Conservation (phyloP, 2,888 invertebrate genomes). For the Lasioglossum oenotherae region DNA sequence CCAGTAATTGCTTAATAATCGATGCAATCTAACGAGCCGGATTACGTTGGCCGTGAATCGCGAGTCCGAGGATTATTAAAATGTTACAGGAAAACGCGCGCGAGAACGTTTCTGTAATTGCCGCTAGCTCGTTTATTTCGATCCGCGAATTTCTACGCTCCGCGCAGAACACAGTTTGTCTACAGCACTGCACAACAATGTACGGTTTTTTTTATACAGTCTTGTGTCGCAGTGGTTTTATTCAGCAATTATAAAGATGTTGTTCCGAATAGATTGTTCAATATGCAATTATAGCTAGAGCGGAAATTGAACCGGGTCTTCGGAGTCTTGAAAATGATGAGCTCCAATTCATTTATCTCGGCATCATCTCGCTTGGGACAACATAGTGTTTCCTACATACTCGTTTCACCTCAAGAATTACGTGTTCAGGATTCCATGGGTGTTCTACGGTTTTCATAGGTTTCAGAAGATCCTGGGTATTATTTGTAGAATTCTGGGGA, state of each 20-base stretch:
- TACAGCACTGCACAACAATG: too few species aligned
- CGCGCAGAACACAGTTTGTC: too few species aligned
- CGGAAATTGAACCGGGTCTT: background rate
- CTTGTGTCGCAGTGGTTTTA: background rate
- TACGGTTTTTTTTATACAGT: background rate
- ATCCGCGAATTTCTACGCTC: background rate
- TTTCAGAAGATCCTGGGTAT: too few species aligned
- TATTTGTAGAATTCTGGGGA: background rate
- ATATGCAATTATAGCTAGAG: background rate
- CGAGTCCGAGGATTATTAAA: background rate
- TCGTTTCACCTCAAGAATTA: background rate
- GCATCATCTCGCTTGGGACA: background rate
- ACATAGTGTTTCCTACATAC: background rate
- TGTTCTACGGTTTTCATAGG: too few species aligned
- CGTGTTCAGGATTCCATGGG: background rate
- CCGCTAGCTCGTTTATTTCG: background rate
- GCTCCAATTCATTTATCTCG: background rate
- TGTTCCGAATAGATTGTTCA: background rate
- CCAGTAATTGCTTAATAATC: conserved; percentile 30
- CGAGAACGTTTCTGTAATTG: background rate
- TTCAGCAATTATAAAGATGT: background rate
- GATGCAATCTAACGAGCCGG: background rate
- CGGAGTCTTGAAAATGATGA: background rate
- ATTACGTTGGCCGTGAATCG: conserved; percentile 14
- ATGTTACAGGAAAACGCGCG: background rate